Base-by-base conservation (phyloP, 2,113 vertebrate species). In the Grammomys dolichurus region DNA sequence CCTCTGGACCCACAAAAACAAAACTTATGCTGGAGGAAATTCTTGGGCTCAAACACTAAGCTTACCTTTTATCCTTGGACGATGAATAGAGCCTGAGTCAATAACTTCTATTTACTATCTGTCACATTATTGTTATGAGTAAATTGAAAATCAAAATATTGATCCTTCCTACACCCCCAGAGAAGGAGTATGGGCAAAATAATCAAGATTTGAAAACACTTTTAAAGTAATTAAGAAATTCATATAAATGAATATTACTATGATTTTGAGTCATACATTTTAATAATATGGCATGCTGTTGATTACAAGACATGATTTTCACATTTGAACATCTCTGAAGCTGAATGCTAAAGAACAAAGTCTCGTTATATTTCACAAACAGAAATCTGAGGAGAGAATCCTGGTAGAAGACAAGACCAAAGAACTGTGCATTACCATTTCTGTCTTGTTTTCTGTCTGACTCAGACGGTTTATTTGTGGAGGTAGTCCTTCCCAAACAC, bases 121-220 rank as follows among this genome's bases (percentile, higher is more conserved):
- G 26, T n/a, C 96, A 33, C n/a, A 28, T 36, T 81, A 67, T 14
- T 70, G 24, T 67, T 90, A 75, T 7, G 0, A 24, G 16, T 85
- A 90, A 96, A 84, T 36, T 86, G 28, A 93, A 19, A 86, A 73
- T 86, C n/a, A 89, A 97, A 96, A 73, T 72, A 89, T 0, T 76
- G 20, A n/a, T 82, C 7, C n/a, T 90, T 76, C 24, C 51, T 94
- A 70, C 19, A 82, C 36, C 40, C 48, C 56, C 8, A 88, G 31
- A 43, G 54, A 73, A 95, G 67, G 28, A 87, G 76, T 94, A 65
- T 36, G 4, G 56, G 14, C 3, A 58, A 75, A 87, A 89, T 28
- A 80, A 17, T 80, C 13, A 9, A 92, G 4, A 67, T 14, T 84
- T 56, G 28, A 36, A 78, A 80, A 88, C 0, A 90, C 86, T 72